These are phyloP conservation scores for Caenorhabditis afra DNA, from an alignment of 2,888 invertebrate genomes.

Conservation along the genomic window DNA sequence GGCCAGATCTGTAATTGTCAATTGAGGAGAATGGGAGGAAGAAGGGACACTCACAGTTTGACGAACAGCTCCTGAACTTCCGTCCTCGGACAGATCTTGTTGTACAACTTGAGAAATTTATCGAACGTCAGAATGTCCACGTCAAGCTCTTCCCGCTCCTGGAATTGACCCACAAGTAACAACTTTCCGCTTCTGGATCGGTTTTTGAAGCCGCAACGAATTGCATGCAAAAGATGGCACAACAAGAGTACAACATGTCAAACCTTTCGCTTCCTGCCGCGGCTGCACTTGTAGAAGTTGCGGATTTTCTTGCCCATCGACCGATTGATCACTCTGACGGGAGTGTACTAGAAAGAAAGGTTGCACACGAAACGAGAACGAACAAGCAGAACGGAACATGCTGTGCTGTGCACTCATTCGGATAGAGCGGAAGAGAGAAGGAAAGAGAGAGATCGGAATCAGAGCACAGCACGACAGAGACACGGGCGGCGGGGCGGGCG, in stretches of 20 bases:
- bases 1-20: slow-evolving; percentile 73
- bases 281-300: slow-evolving; percentile 74
- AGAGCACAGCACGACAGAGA: slow-evolving; percentile 53
- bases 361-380: neutral
- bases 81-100: slow-evolving; percentile 98
- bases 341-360: slow-evolving; percentile 68
- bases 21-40: neutral
- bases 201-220: too few species aligned
- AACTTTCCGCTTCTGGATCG: too few species aligned
- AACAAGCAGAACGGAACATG: slow-evolving; percentile 13
- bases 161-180: slow-evolving; percentile 43
- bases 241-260: slow-evolving; percentile 27
- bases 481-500: neutral
- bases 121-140: slow-evolving; percentile 96
- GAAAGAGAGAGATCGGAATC: slow-evolving; percentile 8
- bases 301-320: slow-evolving; percentile 72
- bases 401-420: slow-evolving; percentile 35
- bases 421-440: neutral
- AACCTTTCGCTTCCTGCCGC: slow-evolving; percentile 66
- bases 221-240: slow-evolving; percentile 31
- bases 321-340: slow-evolving; percentile 71
- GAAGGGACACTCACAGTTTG: slow-evolving; percentile 70
- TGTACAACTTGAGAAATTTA: slow-evolving; percentile 97
- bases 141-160: slow-evolving; percentile 92
- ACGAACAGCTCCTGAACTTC: slow-evolving; percentile 97